These are phyloP conservation scores for Toxotes jaculatrix DNA, from an alignment of 2,113 vertebrate species.

Conservation along the genomic window DNA sequence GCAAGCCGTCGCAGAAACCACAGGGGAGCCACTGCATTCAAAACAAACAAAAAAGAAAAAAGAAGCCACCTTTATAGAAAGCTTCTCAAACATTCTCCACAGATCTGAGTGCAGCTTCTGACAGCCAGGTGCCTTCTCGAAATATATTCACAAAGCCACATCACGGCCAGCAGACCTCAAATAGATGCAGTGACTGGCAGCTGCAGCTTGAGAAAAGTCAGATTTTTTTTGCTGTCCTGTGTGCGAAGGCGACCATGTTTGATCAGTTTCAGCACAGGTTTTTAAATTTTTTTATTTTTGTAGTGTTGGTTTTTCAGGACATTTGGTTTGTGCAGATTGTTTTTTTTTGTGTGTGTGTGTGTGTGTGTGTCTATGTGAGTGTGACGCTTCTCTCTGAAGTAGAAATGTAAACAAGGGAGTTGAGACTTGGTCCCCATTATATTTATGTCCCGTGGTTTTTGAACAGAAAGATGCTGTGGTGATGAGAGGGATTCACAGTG, in stretches of 20 bases:
- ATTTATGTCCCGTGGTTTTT: constrained; percentile 26
- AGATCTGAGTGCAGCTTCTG: constrained; percentile 45
- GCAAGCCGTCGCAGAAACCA: constrained; percentile 30
- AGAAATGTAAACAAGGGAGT: constrained; percentile 41
- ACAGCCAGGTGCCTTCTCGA: constrained; percentile 49
- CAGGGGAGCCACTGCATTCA: constrained; percentile 50
- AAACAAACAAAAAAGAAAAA: constrained; percentile 12
- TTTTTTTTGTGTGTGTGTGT: too few relatives aligned
- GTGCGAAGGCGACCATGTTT: constrained; percentile 36
- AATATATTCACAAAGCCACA: constrained; percentile 13
- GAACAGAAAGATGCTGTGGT: constrained; percentile 9
- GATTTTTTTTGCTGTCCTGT: not conserved
- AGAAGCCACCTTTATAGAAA: constrained; percentile 24
- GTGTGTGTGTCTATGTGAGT: not conserved
- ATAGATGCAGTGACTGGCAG: constrained; percentile 47
- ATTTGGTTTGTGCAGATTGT: not conserved
- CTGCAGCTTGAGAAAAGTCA: constrained; percentile 3
- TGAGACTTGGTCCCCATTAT: constrained; percentile 25
- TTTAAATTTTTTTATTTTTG: constrained; percentile 27
- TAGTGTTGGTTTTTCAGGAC: not conserved
- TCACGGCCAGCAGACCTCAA: constrained; percentile 23
- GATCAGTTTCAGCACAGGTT: not conserved
- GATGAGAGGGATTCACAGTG: constrained; percentile 32
- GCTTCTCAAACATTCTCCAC: constrained; percentile 29
- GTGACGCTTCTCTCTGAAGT: constrained; percentile 25